Conservation (phyloP, 1,140 invertebrate species). For the Halyomorpha halys region DNA sequence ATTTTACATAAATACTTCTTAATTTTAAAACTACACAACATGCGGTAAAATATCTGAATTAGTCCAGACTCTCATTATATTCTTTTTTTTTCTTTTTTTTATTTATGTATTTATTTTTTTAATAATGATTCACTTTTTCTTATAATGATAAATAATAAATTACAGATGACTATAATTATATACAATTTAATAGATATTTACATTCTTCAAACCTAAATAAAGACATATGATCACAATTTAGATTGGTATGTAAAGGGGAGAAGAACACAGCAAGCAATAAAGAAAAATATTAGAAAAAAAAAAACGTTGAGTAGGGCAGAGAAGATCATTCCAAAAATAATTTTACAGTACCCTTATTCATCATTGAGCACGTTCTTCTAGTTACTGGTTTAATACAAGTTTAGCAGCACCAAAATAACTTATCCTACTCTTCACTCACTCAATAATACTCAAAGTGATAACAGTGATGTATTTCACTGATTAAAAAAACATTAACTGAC, state of each 20-base stretch:
- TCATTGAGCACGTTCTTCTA: neutral
- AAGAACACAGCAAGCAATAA: neutral
- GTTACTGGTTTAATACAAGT: neutral
- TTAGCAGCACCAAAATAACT: neutral
- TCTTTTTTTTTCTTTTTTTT: neutral
- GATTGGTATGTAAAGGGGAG: conserved; percentile 11
- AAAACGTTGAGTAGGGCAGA: neutral
- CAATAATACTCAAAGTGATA: neutral
- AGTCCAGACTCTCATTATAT: conserved; percentile 1
- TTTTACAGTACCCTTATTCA: neutral
- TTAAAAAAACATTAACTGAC: conserved; percentile 5
- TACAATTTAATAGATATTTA: conserved; percentile 12
- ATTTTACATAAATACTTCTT: conserved; percentile 17
- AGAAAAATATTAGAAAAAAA: neutral
- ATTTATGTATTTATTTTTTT: neutral
- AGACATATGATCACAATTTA: conserved; percentile 24
- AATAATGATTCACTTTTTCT: neutral
- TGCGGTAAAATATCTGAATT: conserved; percentile 11
- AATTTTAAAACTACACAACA: conserved; percentile 15
- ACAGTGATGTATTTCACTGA: neutral
- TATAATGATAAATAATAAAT: conserved; percentile 20
- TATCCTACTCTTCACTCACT: neutral
- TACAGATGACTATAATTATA: conserved; percentile 22
- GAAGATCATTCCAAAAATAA: neutral
- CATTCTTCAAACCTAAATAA: conserved; percentile 14